Evolutionary conservation across 2,113 vertebrate species (phyloP).

Genomic region (Alexandromys fortis): DNA sequence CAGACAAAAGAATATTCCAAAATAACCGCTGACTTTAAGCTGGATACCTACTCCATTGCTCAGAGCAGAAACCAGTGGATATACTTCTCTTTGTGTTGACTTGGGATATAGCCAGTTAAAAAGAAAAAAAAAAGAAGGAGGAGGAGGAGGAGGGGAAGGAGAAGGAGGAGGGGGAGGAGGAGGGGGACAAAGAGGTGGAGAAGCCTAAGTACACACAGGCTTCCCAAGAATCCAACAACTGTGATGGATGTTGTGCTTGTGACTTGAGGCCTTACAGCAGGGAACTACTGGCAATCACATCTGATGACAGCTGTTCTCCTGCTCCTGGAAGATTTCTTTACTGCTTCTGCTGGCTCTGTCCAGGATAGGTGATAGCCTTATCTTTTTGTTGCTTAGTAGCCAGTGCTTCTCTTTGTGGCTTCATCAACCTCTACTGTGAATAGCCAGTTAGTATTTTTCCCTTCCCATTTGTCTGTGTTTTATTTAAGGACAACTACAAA

Average conservation of each 20-base stretch:
- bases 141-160: no score
- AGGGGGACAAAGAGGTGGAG: no score
- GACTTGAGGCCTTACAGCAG: not conserved
- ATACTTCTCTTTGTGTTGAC: not conserved
- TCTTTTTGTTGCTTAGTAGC: not conserved
- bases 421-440: not conserved
- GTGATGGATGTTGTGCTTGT: not conserved
- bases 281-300: not conserved
- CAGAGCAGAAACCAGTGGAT: not conserved
- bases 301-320: not conserved
- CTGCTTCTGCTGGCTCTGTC: no score
- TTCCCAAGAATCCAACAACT: not conserved
- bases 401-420: not conserved
- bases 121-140: no score
- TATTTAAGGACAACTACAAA: not conserved
- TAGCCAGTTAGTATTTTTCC: not conserved
- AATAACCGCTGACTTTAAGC: not conserved
- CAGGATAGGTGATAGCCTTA: fast-evolving
- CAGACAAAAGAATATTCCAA: not conserved
- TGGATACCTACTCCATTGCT: not conserved
- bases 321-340: not conserved
- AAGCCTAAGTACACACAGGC: not conserved
- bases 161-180: no score
- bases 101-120: not conserved
- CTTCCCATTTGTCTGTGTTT: not conserved